Evolutionary conservation across 2,113 vertebrate genomes (phyloP).

Genomic region (Cacatua alba): DNA sequence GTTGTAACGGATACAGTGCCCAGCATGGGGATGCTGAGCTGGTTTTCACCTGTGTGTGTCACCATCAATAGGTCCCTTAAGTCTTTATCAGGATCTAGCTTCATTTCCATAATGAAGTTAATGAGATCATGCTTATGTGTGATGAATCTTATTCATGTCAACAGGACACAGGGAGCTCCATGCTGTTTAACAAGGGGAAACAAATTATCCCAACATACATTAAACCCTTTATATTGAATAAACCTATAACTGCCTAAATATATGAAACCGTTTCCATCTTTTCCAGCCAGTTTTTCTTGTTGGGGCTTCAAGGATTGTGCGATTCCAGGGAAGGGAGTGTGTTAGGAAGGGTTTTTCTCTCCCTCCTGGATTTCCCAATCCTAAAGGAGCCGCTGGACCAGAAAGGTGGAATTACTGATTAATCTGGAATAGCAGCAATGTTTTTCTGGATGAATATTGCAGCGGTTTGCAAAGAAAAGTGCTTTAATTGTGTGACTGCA

Average conservation of each 20-base stretch:
- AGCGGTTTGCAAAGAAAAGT: not conserved
- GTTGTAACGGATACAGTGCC: not conserved
- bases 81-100: accelerated
- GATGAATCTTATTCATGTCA: not conserved
- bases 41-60: accelerated
- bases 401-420: not conserved
- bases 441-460: not conserved
- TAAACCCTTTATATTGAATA: not conserved
- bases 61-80: not conserved
- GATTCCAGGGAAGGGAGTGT: accelerated
- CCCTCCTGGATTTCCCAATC: not conserved
- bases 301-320: accelerated
- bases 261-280: not conserved
- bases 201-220: accelerated
- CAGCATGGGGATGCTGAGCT: not conserved
- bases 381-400: not conserved
- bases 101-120: not conserved
- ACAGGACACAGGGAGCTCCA: accelerated
- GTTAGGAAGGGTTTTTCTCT: not conserved
- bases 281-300: not conserved
- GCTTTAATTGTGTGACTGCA: not conserved
- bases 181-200: not conserved
- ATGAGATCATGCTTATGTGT: accelerated
- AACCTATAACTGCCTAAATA: not conserved
- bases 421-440: not conserved